These are phyloP conservation scores for Chrosomus eos DNA, from an alignment of 2,797 vertebrate species.

Conservation along the genomic window DNA sequence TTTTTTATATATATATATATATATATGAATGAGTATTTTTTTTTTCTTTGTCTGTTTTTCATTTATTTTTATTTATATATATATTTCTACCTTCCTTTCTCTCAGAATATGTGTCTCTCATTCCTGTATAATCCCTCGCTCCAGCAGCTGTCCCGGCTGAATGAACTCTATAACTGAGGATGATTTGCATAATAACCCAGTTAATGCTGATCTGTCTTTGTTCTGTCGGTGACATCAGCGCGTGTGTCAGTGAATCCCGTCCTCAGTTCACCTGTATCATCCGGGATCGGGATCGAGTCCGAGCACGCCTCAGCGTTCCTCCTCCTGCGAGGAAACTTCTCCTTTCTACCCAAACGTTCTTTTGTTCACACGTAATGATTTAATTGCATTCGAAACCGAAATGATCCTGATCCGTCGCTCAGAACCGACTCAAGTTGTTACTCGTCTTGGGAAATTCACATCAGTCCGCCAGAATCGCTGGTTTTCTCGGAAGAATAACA, in stretches of 20 bases:
- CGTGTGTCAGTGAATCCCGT: background rate
- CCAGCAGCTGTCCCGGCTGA: background rate
- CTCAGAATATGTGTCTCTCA: background rate
- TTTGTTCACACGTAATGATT: conserved; percentile 36
- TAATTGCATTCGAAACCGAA: conserved; percentile 13
- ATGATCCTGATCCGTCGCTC: background rate
- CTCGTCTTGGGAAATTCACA: conserved; percentile 6
- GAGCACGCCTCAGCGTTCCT: conserved; percentile 6
- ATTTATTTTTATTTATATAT: too few relatives aligned
- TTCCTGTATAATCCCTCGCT: background rate
- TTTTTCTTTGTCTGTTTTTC: background rate
- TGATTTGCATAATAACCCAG: conserved; percentile 8
- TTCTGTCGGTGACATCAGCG: background rate
- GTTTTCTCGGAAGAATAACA: background rate
- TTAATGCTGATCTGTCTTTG: background rate
- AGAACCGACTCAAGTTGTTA: background rate
- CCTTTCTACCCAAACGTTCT: background rate
- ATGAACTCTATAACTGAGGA: background rate
- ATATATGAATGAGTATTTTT: too few relatives aligned
- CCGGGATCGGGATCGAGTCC: conserved; percentile 4
- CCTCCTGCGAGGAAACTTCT: conserved; percentile 32
- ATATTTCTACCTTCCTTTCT: too few relatives aligned
- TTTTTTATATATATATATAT: too few relatives aligned
- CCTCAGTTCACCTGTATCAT: conserved; percentile 1
- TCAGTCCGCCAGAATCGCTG: background rate